phyloP scores from a whole-genome alignment of 2,888 invertebrate species.

The Ommatoiulus sabulosus region DNA sequence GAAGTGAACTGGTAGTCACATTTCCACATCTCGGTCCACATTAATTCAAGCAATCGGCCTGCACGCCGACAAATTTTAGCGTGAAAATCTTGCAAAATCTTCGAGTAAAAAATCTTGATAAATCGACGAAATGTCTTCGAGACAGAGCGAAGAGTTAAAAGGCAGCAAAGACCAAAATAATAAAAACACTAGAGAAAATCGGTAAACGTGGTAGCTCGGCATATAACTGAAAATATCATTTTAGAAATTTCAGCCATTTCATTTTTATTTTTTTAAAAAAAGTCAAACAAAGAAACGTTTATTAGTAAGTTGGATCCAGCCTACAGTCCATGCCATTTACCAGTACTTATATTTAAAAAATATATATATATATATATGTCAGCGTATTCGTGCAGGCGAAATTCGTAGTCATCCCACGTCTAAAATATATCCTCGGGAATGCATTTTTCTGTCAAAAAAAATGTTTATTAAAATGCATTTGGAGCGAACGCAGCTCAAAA shows the following conservation, averaged over 20 bases:
- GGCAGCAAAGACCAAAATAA: not conserved
- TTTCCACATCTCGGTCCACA: conserved; percentile 48
- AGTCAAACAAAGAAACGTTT: not conserved
- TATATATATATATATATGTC: no score
- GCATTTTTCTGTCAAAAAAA: no score
- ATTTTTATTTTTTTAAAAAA: no score
- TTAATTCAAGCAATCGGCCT: conserved; percentile 33
- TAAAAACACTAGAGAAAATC: no score
- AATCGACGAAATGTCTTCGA: not conserved
- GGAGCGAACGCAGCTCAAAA: no score
- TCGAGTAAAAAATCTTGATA: not conserved
- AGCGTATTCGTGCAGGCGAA: no score
- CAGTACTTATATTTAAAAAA: not conserved
- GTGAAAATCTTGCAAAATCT: not conserved
- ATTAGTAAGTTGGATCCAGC: conserved; percentile 2
- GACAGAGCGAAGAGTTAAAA: not conserved
- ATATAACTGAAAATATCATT: conserved; percentile 7
- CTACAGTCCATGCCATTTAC: not conserved
- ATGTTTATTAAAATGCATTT: no score
- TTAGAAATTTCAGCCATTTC: conserved; percentile 7
- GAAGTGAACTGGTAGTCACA: conserved; percentile 56
- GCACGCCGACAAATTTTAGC: not conserved
- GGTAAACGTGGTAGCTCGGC: not conserved
- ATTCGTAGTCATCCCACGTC: no score
- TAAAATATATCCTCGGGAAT: no score